Evolutionary conservation across 2,113 vertebrate genomes (phyloP), one percentile per base, ranked within the genome.

Genomic region (Phyllopteryx taeniolatus): DNA sequence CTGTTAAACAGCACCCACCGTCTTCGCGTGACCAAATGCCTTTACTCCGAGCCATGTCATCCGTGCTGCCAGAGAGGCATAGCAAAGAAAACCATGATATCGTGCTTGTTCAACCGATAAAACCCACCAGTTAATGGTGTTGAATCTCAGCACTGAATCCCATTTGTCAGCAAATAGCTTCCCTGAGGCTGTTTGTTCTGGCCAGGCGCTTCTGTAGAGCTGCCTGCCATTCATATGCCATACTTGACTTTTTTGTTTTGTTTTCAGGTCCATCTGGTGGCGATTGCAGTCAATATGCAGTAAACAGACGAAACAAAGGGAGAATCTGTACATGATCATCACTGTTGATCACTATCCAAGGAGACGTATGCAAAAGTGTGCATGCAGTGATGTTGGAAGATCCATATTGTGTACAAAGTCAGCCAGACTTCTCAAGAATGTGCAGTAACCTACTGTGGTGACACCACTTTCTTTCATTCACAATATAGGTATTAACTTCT

Each of bases 141-240:
- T 89, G 84, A 89, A 83, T 85, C 87, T 85, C 75, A 68, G 72
- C 86, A 82, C 81, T 80, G 86, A 89, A 88, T 89, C 88, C 87
- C 88, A 87, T 88, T 89, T 87, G 89, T 91, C 89, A 89, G 87
- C 85, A 88, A 90, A 90, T 86, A 84, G 80, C 86, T 89, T 89
- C 79, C 82, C 82, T 56, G 72, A 8, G 47, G 68, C 78, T 84
- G 83, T 87, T 82, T 85, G 83, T 69, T 70, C 81, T 67, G 86
- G 85, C 82, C 78, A 56, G 81, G 67, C 78, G 79, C 83, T 85
- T 84, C 85, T 88, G 82, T 80, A 71, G 68, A 67, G 82, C 77
- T 80, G 67, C 70, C 75, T 77, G 70, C 79, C 79, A 84, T 79
- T 79, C 72, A 83, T 73, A 80, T 80, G 81, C 79, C 83, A 86